Base-by-base conservation (phyloP, 2,113 vertebrate genomes). In the Grammomys surdaster region DNA sequence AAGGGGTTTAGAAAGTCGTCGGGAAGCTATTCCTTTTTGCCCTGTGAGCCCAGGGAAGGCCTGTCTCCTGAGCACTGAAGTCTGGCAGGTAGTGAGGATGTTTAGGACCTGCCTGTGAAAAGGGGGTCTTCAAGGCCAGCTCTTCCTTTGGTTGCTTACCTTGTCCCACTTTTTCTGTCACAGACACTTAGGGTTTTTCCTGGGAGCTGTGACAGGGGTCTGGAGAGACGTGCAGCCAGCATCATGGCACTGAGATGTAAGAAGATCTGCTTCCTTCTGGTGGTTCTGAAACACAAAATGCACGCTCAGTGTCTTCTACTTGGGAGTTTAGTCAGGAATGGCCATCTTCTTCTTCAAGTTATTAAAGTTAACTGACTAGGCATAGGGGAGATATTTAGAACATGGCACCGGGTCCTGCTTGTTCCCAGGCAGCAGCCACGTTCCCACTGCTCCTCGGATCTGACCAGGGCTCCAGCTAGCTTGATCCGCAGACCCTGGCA, bases 201-300 rank as follows among this genome's bases (percentile, higher is more conserved):
- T 7, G 97, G 93, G 73, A 98, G 95, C 65, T 24, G 97, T 48
- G 97, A 97, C 40, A 98, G 95, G 43, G 97, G 97, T 70, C 98
- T 97, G 95, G 97, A 97, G 63, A 99, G 92, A 82, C 97, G 97
- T 46, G 97, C 94, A 0, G 98, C 96, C 94, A 98, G 94, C 98
- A 99, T 98, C 4, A 9, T 96, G 51, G 94, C 89, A 93, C 26
- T 80, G n/a, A 46, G 80, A 7, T 81, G 67, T 8, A 48, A 86
- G 43, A 91, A 4, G 70, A 72, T 81, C 63, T 8, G n/a, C 40
- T 82, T 96, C 80, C 65, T 97, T 91, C 85, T 26, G 36, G 95
- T 1, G 9, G 54, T 22, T 98, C 98, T 98, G 98, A 95, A 98
- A 98, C 16, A 98, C 67, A 98, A 96, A 97, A 96, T 73, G 33